Evolutionary conservation across 2,797 vertebrate species (phyloP).

Genomic region (Pangasius mekongensis): DNA sequence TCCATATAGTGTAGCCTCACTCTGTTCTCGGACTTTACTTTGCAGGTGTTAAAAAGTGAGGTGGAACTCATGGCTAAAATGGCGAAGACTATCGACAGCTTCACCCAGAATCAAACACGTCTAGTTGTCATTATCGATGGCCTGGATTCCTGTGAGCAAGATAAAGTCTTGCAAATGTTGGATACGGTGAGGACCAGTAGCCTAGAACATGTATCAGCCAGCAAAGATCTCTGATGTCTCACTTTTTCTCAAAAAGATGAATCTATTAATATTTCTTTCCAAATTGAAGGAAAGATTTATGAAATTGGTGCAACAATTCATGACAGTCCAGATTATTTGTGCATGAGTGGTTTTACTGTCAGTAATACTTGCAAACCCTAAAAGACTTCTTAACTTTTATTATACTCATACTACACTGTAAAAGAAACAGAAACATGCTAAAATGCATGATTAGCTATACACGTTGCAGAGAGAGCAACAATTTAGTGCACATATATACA

Average conservation of each 20-base stretch:
- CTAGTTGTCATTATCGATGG: slow-evolving; percentile 95
- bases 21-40: neutral
- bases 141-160: slow-evolving; percentile 95
- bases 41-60: slow-evolving; percentile 92
- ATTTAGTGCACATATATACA: neutral
- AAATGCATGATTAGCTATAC: neutral
- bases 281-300: neutral
- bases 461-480: neutral
- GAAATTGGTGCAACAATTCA: neutral
- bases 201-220: neutral
- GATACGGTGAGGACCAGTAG: slow-evolving; percentile 84
- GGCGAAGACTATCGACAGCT: slow-evolving; percentile 94
- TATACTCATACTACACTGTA: neutral
- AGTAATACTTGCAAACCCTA: neutral
- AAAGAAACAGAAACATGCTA: neutral
- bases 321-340: neutral
- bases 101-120: slow-evolving; percentile 95
- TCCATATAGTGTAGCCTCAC: neutral
- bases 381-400: neutral
- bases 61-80: slow-evolving; percentile 97
- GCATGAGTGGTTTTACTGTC: neutral
- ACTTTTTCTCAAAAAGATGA: neutral
- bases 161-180: slow-evolving; percentile 97
- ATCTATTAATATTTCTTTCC: neutral
- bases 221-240: slow-evolving; percentile 22